Percentiles rank a stretch among this genome's conserved stretches.
These are phyloP conservation scores for Papilio polytes DNA, from an alignment of 1,140 invertebrate genomes.

Conservation along the genomic window DNA sequence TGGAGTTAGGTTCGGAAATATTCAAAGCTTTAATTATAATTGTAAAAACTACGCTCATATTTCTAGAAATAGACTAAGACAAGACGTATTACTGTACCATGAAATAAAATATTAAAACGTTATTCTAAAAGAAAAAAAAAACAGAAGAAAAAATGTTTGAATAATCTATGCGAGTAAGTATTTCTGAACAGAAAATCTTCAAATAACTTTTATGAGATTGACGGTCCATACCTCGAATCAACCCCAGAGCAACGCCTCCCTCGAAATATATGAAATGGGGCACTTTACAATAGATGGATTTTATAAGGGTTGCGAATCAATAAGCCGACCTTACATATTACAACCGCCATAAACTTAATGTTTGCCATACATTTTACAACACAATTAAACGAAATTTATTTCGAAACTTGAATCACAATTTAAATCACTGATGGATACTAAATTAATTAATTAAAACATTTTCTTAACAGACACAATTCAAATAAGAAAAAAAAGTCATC, in stretches of 20 bases:
- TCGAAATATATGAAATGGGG: constrained; percentile 69
- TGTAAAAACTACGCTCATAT: too few species aligned
- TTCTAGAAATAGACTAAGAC: too few species aligned
- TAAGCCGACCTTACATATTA: constrained; percentile 55
- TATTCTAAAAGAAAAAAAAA: background rate
- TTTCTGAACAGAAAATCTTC: constrained; percentile 40
- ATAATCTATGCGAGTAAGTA: background rate
- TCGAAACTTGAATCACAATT: background rate
- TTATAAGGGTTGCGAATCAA: constrained; percentile 78
- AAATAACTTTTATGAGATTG: constrained; percentile 52
- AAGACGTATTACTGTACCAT: too few species aligned
- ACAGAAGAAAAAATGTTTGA: background rate
- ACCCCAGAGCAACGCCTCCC: constrained; percentile 62
- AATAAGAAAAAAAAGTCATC: background rate
- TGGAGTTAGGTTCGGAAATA: too few species aligned
- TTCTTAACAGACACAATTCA: constrained; percentile 1
- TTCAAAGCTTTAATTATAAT: too few species aligned
- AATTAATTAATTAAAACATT: constrained; percentile 32
- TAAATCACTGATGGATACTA: background rate
- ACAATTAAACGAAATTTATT: constrained; percentile 26
- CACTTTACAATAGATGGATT: constrained; percentile 68
- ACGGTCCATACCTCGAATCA: constrained; percentile 47
- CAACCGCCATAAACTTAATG: constrained; percentile 58
- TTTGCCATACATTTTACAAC: constrained; percentile 45
- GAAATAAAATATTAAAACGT: too few species aligned